phyloP scores from a whole-genome alignment of 2,797 vertebrate genomes.

The Argyrosomus regius region DNA sequence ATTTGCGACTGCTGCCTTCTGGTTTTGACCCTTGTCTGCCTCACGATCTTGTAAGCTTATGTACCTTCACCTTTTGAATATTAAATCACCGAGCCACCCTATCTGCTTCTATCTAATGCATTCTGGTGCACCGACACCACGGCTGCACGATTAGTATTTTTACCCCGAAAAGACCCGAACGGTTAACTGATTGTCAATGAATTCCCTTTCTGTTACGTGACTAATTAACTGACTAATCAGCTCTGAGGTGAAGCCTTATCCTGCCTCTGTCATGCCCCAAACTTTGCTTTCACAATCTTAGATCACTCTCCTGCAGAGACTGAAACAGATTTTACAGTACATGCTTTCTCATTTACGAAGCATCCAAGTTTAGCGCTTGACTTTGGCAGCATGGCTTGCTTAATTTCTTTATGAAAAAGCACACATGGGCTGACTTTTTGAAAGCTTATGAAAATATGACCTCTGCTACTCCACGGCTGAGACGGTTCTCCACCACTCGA shows the following conservation, averaged over 20 bases:
- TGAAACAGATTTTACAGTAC: neutral
- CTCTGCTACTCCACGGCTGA: neutral
- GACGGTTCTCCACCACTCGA: slow-evolving; percentile 11
- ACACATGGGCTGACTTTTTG: neutral
- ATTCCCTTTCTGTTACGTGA: neutral
- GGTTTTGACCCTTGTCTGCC: neutral
- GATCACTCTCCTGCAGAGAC: too few relatives aligned
- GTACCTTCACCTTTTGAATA: neutral
- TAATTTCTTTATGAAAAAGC: neutral
- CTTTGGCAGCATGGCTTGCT: neutral
- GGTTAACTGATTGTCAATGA: neutral
- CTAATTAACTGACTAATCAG: neutral
- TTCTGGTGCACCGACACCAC: too few relatives aligned
- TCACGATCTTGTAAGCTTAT: neutral
- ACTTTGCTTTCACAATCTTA: too few relatives aligned
- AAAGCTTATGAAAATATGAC: slow-evolving; percentile 5
- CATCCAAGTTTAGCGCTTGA: neutral
- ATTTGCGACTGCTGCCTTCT: neutral
- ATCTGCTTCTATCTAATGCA: too few relatives aligned
- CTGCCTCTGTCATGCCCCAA: neutral
- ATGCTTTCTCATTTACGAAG: neutral
- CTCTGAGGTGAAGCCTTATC: neutral
- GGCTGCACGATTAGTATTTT: neutral
- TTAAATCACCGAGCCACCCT: neutral
- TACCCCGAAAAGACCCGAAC: neutral